These are phyloP conservation scores for Thunnus thynnus DNA, from an alignment of 2,113 vertebrate species.

Conservation along the genomic window DNA sequence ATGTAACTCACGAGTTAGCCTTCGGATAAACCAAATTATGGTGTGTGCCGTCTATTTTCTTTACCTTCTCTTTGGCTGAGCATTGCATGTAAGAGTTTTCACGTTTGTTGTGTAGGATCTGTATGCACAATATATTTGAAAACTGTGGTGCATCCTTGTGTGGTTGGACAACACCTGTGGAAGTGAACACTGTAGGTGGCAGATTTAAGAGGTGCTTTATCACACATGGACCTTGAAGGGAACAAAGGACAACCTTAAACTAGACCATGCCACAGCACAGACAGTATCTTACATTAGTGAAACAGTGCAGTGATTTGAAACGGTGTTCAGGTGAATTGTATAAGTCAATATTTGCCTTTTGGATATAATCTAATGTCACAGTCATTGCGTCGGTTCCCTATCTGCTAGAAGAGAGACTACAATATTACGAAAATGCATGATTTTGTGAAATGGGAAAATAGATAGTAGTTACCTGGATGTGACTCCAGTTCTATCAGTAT, in stretches of 20 bases:
- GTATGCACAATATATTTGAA: neutral
- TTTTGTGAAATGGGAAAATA: neutral
- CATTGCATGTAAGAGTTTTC: neutral
- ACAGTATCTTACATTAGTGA: neutral
- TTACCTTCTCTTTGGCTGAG: neutral
- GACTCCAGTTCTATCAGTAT: too few species aligned
- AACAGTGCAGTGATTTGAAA: neutral
- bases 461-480: too few species aligned
- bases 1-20: too few species aligned
- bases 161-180: neutral
- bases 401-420: too few species aligned
- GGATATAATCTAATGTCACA: neutral
- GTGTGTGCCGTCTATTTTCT: neutral
- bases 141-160: neutral
- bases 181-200: neutral
- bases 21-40: neutral
- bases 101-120: neutral
- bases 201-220: neutral
- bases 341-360: neutral
- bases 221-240: slow-evolving; percentile 19
- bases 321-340: neutral
- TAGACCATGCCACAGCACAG: neutral
- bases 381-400: neutral
- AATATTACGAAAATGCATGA: neutral
- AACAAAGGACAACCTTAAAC: slow-evolving; percentile 21